Base-by-base conservation (phyloP, 2,113 vertebrate genomes). In the Nymphicus hollandicus region DNA sequence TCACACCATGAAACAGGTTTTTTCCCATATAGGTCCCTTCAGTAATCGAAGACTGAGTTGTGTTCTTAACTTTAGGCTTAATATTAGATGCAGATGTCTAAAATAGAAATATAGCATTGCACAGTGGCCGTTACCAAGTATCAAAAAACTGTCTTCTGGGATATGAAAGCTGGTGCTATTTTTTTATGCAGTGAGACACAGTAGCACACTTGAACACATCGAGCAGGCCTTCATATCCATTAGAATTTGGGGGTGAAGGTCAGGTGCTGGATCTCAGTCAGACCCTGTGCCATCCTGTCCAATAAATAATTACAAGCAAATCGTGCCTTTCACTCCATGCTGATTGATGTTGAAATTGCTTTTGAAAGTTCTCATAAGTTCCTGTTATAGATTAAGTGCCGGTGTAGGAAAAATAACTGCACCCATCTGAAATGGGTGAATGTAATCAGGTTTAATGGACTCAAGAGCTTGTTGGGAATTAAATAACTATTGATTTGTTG, bases 361-460 rank as follows among this genome's bases (percentile, higher is more conserved):
- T 98, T 97, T 98, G 98, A 98, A 99, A 98, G 98, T 98, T 98
- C 98, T 98, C 98, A 98, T 98, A 99, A 99, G 98, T 98, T 98
- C 98, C 98, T 98, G 97, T 98, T 99, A 99, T 98, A 98, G 98
- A 99, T 99, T 98, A 99, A 99, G 98, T 98, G 98, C 98, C 93
- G 98, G 98, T 97, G 97, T 97, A 98, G 98, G 98, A 98, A 98
- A 98, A 98, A 99, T 98, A 98, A 98, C 98, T 97, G 98, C 98
- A 98, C 98, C 98, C 97, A 98, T 98, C 98, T 98, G 98, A 98
- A 98, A 98, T 98, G 98, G 98, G 98, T 98, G 98, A 98, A 98
- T 98, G 98, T 99, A 99, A 99, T 99, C 98, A 98, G 98, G 98
- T 99, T 99, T 99, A 99, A 99, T 99, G 98, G 98, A 99, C 98